Evolutionary conservation across 2,888 invertebrate species (phyloP), one percentile per base, ranked within the genome.

Genomic region (Oxytorus armatus): DNA sequence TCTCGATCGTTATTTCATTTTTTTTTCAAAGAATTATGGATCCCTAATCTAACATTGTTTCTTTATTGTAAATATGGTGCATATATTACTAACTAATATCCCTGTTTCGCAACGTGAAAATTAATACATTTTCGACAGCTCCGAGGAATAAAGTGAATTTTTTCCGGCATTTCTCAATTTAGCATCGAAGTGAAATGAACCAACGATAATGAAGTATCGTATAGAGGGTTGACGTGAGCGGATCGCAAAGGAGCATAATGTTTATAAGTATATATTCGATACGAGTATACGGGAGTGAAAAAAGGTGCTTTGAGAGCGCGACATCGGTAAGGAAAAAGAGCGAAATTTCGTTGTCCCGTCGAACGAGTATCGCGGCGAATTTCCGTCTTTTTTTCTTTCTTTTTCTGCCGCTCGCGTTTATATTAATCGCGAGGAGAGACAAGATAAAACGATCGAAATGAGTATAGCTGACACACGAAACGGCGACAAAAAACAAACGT

Each of bases 401-500:
- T 21, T 21, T 2, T 23, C 49, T 57, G 55, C 63, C 49, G 11
- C 79, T 79, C 81, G 61, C 79, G 79, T 79, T 79, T 81, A 81
- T 79, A 79, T 78, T 79, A 79, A 79, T 65, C 57, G 57, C 11
- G 57, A 23, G 11, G 21, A 69, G 29, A 57, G 25, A 59, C 63
- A 65, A 70, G 70, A 70, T 33, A 18, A 42, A 69, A 75, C 47
- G 59, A 75, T 66, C 57, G 63, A 79, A 79, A 65, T 70, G 70
- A 75, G 65, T 65, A 42, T 29, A 57, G 14, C 65, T 53, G 66
- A 44, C 59, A 72, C 66, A 51, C 70, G 70, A 77, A 72, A 72
- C 66, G 29, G 36, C 72, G 65, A 78, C 36, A 5, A 21, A 36
- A 5, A 61, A 63, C 66, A 78, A 73, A 42, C n/a, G 11, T 23